phyloP scores from a whole-genome alignment of 2,888 invertebrate genomes.

The Bhutanitis thaidina region DNA sequence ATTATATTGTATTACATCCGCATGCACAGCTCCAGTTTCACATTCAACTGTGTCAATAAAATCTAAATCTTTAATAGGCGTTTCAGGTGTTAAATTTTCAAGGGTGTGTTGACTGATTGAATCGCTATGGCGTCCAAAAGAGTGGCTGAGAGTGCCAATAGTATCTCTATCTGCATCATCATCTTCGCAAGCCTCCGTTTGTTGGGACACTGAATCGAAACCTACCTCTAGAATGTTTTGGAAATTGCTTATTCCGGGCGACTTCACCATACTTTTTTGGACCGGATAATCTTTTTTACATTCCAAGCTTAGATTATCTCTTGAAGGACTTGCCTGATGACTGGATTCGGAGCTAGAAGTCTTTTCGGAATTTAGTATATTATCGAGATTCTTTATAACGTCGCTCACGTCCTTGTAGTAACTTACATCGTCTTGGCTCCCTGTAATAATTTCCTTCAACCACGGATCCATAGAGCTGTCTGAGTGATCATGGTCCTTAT shows the following conservation, averaged over 20 bases:
- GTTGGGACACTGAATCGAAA: conserved; percentile 41
- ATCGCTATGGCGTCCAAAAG: conserved; percentile 69
- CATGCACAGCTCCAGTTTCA: conserved; percentile 28
- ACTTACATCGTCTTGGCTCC: conserved; percentile 80
- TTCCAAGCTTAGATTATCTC: conserved; percentile 69
- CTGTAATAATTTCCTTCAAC: conserved; percentile 80
- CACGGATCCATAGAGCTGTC: conserved; percentile 79
- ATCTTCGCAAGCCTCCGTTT: conserved; percentile 43
- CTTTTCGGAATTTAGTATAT: conserved; percentile 81
- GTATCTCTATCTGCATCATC: conserved; percentile 64
- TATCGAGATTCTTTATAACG: conserved; percentile 82
- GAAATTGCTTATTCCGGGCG: conserved; percentile 69
- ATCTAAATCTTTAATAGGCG: conserved; percentile 61
- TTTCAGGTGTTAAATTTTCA: conserved; percentile 68
- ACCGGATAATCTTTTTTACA: conserved; percentile 67
- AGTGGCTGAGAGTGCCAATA: conserved; percentile 67
- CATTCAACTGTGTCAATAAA: conserved; percentile 35
- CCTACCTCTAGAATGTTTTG: conserved; percentile 61
- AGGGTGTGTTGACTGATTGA: conserved; percentile 64
- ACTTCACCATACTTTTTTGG: conserved; percentile 68
- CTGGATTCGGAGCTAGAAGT: conserved; percentile 81
- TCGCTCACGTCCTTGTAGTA: conserved; percentile 81
- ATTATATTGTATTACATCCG: conserved; percentile 26
- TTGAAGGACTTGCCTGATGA: conserved; percentile 75
- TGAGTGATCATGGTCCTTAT: conserved; percentile 57